Base-by-base conservation (phyloP, 23 tunicate genomes). In the Ciona savignyi region DNA sequence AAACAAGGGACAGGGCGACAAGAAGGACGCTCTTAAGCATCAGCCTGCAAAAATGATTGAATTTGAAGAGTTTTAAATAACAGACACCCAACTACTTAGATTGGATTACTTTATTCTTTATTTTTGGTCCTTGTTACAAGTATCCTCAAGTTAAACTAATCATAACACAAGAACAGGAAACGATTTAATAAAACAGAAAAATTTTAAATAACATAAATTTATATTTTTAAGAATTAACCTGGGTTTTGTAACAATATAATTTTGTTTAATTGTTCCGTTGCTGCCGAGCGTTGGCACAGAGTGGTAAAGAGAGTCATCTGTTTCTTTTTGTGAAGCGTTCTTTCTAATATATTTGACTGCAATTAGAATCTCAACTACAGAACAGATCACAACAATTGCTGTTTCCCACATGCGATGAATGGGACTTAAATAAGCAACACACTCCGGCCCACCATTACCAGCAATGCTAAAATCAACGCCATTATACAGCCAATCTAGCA, bases 1-100 rank as follows among this genome's bases (percentile, higher is more conserved):
- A 88, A 51, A 73, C 77, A 0, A 81, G 28, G 30, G 75, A 24
- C 32, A 88, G 65, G 2, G 73, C 51, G 28, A 78, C 77, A 30
- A 88, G 82, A 27, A 88, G 60, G 30, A 74, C 11, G 2, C 71
- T 73, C 31, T 88, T 82, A 6, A 42, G 15, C 9, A 15, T 15
- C 15, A 15, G 15, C 56, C 56, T 42, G 56, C 15, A 6, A 42
- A 42, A 42, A 42, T n/a, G n/a, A n/a, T n/a, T n/a, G n/a, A n/a
- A n/a, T n/a, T n/a, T n/a, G n/a, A n/a, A n/a, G n/a, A n/a, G n/a
- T n/a, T n/a, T n/a, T n/a, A n/a, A n/a, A n/a, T n/a, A n/a, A n/a
- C n/a, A n/a, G n/a, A n/a, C n/a, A n/a, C n/a, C n/a, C n/a, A n/a
- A n/a, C n/a, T n/a, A n/a, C n/a, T n/a, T n/a, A n/a, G n/a, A n/a